These are phyloP conservation scores for Catostylus mosaicus DNA, from an alignment of 30 jellyfish, hydroid and myxozoan genomes.

Conservation along the genomic window DNA sequence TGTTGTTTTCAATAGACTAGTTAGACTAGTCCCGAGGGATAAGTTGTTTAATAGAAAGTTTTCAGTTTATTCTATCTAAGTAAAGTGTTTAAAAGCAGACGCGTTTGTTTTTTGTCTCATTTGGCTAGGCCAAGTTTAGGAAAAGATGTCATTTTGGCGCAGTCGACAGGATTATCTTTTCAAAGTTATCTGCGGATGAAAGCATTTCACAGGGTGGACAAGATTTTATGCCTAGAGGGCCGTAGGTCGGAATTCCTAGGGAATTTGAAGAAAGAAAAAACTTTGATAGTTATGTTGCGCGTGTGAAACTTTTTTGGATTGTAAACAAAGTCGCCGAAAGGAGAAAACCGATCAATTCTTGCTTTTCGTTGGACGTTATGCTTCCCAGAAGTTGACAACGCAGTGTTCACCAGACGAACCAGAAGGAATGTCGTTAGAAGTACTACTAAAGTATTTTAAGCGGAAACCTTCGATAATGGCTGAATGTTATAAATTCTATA, in stretches of 20 bases:
- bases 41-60: too few relatives aligned
- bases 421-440: slow-evolving; percentile 32
- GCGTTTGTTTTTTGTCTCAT: too few relatives aligned
- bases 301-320: slow-evolving; percentile 55
- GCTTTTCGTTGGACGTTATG: slow-evolving; percentile 67
- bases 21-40: too few relatives aligned
- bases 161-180: slow-evolving; percentile 32
- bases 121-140: too few relatives aligned
- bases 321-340: slow-evolving; percentile 64
- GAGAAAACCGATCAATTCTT: slow-evolving; percentile 58
- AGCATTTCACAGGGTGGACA: slow-evolving; percentile 27
- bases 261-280: slow-evolving; percentile 53
- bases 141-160: slow-evolving; percentile 58
- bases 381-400: slow-evolving; percentile 65
- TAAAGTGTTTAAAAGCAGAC: too few relatives aligned
- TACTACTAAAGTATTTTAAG: neutral
- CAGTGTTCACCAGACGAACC: slow-evolving; percentile 70
- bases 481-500: too few relatives aligned
- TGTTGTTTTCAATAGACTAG: too few relatives aligned
- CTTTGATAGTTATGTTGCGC: slow-evolving; percentile 51
- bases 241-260: slow-evolving; percentile 45
- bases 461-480: slow-evolving; percentile 9
- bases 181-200: slow-evolving; percentile 19
- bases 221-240: slow-evolving; percentile 39
- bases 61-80: too few relatives aligned